Conservation (phyloP, 2,888 invertebrate genomes). For the Gymnoscelis rufifasciata region DNA sequence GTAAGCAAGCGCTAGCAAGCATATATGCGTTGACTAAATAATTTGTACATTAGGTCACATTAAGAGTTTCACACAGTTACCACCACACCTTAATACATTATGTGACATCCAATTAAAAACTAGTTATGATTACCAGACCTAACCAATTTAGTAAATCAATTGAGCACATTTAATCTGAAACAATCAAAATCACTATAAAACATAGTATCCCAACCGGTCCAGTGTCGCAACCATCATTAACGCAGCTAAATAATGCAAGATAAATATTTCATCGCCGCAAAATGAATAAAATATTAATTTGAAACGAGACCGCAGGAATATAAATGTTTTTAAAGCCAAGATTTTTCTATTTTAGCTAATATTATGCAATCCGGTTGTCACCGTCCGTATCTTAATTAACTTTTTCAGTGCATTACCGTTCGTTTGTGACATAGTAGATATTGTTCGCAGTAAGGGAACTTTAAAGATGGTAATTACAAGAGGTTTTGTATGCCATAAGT, state of each 20-base stretch:
- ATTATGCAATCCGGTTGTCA: slow-evolving; percentile 36
- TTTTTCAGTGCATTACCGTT: slow-evolving; percentile 34
- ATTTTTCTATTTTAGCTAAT: slow-evolving; percentile 35
- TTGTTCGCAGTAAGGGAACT: slow-evolving; percentile 2
- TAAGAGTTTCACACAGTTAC: no score
- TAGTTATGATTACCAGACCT: no score
- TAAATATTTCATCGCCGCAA: slow-evolving; percentile 21
- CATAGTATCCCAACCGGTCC: slow-evolving; percentile 7
- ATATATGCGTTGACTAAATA: no score
- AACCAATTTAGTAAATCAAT: no score
- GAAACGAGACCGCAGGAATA: slow-evolving; percentile 15
- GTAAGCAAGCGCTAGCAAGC: no score
- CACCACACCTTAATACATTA: no score
- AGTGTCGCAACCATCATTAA: slow-evolving; percentile 12
- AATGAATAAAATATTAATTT: slow-evolving; percentile 23
- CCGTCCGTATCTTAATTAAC: slow-evolving; percentile 31
- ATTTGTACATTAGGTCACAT: no score
- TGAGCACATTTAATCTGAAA: not conserved
- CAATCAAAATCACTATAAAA: not conserved
- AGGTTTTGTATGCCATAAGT: not conserved
- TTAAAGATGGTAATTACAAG: not conserved
- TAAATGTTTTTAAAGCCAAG: slow-evolving; percentile 22
- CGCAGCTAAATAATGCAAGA: slow-evolving; percentile 24
- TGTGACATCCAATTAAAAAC: no score
- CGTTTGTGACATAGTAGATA: slow-evolving; percentile 13